Evolutionary conservation across 2,113 vertebrate species (phyloP).

Genomic region (Holacanthus passer): DNA sequence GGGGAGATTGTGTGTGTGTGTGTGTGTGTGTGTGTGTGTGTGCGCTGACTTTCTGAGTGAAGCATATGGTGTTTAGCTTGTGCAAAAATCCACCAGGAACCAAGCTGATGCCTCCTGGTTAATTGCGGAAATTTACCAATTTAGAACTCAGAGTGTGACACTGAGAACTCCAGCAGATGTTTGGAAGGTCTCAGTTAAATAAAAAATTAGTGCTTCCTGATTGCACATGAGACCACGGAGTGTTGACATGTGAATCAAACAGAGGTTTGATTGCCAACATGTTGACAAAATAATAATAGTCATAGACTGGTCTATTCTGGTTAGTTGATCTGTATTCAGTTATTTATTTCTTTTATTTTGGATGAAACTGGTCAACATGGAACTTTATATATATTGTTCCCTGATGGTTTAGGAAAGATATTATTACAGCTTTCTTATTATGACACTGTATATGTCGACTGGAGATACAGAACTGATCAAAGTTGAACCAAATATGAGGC

Average conservation of each 20-base stretch:
- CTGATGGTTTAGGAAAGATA: not conserved
- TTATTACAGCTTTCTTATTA: not conserved
- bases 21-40: constrained; percentile 14
- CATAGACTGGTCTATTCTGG: not conserved
- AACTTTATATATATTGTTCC: not conserved
- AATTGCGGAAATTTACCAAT: constrained; percentile 75
- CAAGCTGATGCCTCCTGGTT: constrained; percentile 72
- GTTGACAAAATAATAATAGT: not conserved
- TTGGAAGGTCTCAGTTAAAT: constrained; percentile 54
- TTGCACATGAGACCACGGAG: constrained; percentile 18
- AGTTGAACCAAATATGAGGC: not conserved
- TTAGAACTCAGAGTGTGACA: constrained; percentile 68
- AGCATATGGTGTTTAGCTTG: constrained; percentile 72
- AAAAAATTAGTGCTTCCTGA: constrained; percentile 7
- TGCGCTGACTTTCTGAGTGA: constrained; percentile 45
- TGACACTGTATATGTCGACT: not conserved
- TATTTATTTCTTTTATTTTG: not conserved
- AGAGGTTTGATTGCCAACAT: constrained; percentile 7
- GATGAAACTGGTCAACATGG: not conserved
- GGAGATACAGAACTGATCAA: not conserved
- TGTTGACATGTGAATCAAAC: constrained; percentile 35
- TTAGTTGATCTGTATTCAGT: not conserved
- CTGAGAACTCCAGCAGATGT: constrained; percentile 68
- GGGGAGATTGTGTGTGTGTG: constrained; percentile 24
- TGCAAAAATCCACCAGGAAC: constrained; percentile 67